Evolutionary conservation across 2,888 invertebrate species (phyloP).

Genomic region (Ommatoiulus sabulosus): DNA sequence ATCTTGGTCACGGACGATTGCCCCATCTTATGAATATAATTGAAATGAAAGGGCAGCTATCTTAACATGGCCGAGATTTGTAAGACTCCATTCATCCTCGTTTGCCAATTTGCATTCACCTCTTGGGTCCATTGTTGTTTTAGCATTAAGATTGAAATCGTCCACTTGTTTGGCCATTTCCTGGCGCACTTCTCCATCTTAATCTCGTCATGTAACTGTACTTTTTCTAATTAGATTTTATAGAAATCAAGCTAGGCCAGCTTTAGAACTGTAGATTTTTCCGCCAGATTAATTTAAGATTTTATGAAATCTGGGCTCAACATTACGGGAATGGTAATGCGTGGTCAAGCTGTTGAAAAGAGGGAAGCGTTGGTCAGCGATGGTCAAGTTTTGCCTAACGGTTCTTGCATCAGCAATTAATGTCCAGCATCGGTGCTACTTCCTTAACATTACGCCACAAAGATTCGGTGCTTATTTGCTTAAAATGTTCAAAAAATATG

Average conservation of each 20-base stretch:
- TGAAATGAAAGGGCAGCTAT: conserved; percentile 13
- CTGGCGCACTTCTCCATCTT: neutral
- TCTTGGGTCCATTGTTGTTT: conserved; percentile 7
- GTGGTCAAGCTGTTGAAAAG: conserved; percentile 2
- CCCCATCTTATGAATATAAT: neutral
- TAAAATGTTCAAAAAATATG: conserved; percentile 38
- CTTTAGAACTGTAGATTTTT: neutral
- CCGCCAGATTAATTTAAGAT: conserved; percentile 3
- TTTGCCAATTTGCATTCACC: neutral
- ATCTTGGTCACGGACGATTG: neutral
- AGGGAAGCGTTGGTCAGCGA: neutral
- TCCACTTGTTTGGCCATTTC: neutral
- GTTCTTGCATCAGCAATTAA: neutral
- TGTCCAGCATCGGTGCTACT: neutral
- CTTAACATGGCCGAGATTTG: neutral
- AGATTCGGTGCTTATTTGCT: neutral
- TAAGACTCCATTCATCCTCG: neutral
- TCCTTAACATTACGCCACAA: neutral
- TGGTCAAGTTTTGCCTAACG: conserved; percentile 21
- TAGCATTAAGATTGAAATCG: neutral
- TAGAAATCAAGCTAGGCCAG: neutral
- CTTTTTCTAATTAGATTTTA: conserved; percentile 11
- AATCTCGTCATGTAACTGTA: neutral
- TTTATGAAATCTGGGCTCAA: neutral
- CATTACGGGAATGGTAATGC: neutral